Conservation (phyloP, 1,140 invertebrate genomes). For the Trichogramma pretiosum region DNA sequence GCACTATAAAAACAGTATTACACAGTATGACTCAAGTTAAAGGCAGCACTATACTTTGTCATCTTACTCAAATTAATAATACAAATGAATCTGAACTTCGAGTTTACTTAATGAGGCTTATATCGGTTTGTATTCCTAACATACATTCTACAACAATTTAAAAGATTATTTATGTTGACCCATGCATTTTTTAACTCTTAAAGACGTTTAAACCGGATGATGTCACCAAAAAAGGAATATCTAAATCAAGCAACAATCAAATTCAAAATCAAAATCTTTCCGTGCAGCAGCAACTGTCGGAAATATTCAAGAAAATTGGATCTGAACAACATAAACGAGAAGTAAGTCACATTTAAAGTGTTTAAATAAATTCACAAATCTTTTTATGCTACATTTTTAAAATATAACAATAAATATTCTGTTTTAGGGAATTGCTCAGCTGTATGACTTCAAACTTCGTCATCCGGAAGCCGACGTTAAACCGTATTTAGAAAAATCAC, state of each 20-base stretch:
- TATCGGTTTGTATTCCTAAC: constrained; percentile 51
- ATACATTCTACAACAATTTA: constrained; percentile 18
- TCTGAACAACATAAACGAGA: constrained; percentile 81
- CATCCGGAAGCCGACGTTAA: constrained; percentile 81
- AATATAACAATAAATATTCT: constrained; percentile 9
- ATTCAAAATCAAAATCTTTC: constrained; percentile 38
- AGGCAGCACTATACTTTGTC: constrained; percentile 64
- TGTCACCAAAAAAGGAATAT: constrained; percentile 35
- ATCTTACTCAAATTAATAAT: constrained; percentile 70
- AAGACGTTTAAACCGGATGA: constrained; percentile 48
- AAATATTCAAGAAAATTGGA: constrained; percentile 89
- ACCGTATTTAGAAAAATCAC: constrained; percentile 79
- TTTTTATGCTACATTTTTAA: background rate
- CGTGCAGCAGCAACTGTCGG: constrained; percentile 74
- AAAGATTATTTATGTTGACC: background rate
- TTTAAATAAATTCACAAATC: background rate
- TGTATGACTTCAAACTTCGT: constrained; percentile 84
- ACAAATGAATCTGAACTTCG: constrained; percentile 74
- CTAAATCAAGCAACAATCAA: constrained; percentile 32
- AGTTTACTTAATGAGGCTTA: constrained; percentile 66
- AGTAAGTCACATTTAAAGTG: constrained; percentile 32
- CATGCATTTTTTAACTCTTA: constrained; percentile 22
- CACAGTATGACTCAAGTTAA: constrained; percentile 76
- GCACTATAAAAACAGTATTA: constrained; percentile 86
- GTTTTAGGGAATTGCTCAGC: constrained; percentile 63